These are phyloP conservation scores for Phenganax stokvisi DNA, from an alignment of 92 coral and sea anemone genomes.

Conservation along the genomic window DNA sequence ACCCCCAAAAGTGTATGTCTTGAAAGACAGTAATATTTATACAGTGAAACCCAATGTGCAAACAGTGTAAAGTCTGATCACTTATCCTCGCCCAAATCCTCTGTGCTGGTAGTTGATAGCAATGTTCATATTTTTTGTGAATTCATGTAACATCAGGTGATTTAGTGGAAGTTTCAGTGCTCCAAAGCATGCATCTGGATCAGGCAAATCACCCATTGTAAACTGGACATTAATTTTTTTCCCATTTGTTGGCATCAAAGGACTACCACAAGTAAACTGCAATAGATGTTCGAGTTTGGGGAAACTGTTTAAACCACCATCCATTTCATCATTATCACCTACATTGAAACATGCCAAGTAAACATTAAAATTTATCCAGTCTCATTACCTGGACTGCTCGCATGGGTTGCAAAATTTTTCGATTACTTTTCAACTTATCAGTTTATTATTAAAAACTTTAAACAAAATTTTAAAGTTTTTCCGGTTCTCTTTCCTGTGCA, in stretches of 20 bases:
- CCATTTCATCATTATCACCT: not conserved
- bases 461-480: too few species aligned
- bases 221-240: not conserved
- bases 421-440: too few species aligned
- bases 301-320: not conserved
- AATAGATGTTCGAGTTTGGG: constrained; percentile 13
- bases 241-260: not conserved
- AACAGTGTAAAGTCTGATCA: too few species aligned
- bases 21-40: too few species aligned
- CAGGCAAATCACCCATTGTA: not conserved
- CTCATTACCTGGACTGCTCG: too few species aligned
- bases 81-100: constrained; percentile 18
- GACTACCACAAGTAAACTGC: constrained; percentile 23
- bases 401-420: too few species aligned
- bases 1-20: too few species aligned
- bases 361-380: too few species aligned
- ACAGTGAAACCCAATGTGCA: too few species aligned
- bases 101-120: constrained; percentile 15
- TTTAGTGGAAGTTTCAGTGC: not conserved
- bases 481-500: too few species aligned
- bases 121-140: not conserved
- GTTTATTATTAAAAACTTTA: too few species aligned
- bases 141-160: not conserved
- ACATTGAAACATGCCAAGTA: not conserved
- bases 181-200: constrained; percentile 4